Evolutionary conservation across 2,888 invertebrate species (phyloP).

Genomic region (Aphidius colemani): DNA sequence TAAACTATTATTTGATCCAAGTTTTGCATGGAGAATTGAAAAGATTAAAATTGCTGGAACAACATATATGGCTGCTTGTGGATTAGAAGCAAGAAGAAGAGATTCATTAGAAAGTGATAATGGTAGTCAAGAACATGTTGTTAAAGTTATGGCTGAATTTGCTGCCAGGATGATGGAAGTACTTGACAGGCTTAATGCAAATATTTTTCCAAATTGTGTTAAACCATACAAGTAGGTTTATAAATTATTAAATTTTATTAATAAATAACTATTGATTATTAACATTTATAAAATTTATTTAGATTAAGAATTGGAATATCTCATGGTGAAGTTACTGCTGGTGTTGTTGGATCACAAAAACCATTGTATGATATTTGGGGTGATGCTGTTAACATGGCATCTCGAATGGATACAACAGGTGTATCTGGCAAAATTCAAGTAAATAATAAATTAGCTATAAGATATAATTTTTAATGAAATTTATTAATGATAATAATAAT

Average conservation of each 20-base stretch:
- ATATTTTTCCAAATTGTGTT: conserved; percentile 58
- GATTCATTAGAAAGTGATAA: conserved; percentile 60
- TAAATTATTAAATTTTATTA: background rate
- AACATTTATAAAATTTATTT: background rate
- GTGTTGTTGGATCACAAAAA: conserved; percentile 92
- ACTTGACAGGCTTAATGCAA: conserved; percentile 66
- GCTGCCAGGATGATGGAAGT: conserved; percentile 74
- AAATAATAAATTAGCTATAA: conserved; percentile 8
- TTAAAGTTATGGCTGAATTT: conserved; percentile 71
- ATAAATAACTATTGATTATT: background rate
- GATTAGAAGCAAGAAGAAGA: conserved; percentile 76
- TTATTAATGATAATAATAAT: conserved; percentile 1
- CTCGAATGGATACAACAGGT: conserved; percentile 94
- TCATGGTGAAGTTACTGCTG: conserved; percentile 89
- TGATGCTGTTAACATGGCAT: conserved; percentile 94
- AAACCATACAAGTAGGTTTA: conserved; percentile 50
- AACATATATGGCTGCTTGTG: conserved; percentile 97
- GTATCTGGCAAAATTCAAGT: conserved; percentile 79
- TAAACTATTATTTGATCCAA: conserved; percentile 71
- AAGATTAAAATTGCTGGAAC: conserved; percentile 97
- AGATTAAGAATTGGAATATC: conserved; percentile 73
- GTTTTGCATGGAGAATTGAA: conserved; percentile 75
- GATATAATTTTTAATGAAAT: background rate
- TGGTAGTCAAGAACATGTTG: conserved; percentile 56
- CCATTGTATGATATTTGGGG: conserved; percentile 98